A percentile compares a stretch with the other conserved stretches of the same genome.
phyloP scores from a whole-genome alignment of 2,888 invertebrate species.

The Spodoptera littoralis region DNA sequence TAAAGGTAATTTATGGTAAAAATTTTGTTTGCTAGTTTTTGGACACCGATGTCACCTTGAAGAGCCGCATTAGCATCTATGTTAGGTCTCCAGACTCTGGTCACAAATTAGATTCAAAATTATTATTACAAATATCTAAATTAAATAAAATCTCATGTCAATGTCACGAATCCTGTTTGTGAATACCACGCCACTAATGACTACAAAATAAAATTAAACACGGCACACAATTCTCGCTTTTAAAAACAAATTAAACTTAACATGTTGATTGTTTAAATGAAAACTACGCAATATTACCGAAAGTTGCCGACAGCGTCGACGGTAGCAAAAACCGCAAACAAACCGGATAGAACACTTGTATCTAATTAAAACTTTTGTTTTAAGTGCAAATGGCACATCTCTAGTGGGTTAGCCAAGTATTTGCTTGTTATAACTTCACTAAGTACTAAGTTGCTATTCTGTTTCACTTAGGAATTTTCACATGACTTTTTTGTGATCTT shows the following conservation, averaged over 20 bases:
- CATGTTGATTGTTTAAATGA: conserved; percentile 26
- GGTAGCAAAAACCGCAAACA: conserved; percentile 52
- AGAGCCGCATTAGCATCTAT: no score
- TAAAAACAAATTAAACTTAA: conserved; percentile 1
- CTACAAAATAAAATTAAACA: no score
- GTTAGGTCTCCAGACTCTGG: no score
- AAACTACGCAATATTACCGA: conserved; percentile 20
- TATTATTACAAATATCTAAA: no score
- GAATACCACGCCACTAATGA: no score
- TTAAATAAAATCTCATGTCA: no score
- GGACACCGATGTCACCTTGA: no score
- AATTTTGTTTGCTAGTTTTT: neutral
- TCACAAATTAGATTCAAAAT: neutral
- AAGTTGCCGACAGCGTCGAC: conserved; percentile 25
- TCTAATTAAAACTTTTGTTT: conserved; percentile 73
- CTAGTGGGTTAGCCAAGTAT: conserved; percentile 62
- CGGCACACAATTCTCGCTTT: neutral
- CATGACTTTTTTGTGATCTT: conserved; percentile 2
- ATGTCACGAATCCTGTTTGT: no score
- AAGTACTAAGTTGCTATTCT: conserved; percentile 52
- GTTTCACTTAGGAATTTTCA: conserved; percentile 18
- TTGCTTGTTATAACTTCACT: conserved; percentile 69
- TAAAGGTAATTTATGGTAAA: neutral
- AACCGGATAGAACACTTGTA: conserved; percentile 54
- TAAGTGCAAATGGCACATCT: conserved; percentile 66